Conservation (phyloP, 2,797 vertebrate species). For the Harpagifer antarcticus region DNA sequence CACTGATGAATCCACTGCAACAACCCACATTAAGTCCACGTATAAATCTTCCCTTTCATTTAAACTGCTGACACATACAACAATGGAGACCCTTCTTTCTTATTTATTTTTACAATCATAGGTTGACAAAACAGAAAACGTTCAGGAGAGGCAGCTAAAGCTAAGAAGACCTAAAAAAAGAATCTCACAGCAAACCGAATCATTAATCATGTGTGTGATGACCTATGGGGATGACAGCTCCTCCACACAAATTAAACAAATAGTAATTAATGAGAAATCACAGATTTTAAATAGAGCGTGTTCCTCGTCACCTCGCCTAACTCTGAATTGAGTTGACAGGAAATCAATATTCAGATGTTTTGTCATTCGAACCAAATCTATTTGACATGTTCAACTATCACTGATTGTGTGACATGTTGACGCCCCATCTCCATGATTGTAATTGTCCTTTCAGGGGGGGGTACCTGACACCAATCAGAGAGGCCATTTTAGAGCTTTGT, state of each 20-base stretch:
- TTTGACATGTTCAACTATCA: constrained; percentile 1
- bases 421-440: constrained; percentile 1
- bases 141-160: background rate
- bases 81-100: constrained; percentile 18
- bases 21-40: constrained; percentile 30
- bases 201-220: constrained; percentile 1
- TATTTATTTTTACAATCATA: background rate
- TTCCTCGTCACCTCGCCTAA: constrained; percentile 4
- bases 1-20: constrained; percentile 28
- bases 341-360: constrained; percentile 9
- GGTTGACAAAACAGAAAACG: constrained; percentile 8
- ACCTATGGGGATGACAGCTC: background rate
- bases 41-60: constrained; percentile 70
- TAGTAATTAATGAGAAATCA: background rate
- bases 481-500: background rate
- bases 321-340: background rate
- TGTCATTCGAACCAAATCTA: constrained; percentile 10
- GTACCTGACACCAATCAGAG: constrained; percentile 18
- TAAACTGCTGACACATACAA: constrained; percentile 32
- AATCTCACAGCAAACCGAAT: background rate
- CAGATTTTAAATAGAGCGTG: constrained; percentile 8
- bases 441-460: constrained; percentile 21
- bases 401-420: constrained; percentile 15
- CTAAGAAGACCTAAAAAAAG: constrained; percentile 20
- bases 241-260: constrained; percentile 20